Evolutionary conservation across 2,797 vertebrate genomes (phyloP).

Genomic region (Otolemur crassicaudatus): DNA sequence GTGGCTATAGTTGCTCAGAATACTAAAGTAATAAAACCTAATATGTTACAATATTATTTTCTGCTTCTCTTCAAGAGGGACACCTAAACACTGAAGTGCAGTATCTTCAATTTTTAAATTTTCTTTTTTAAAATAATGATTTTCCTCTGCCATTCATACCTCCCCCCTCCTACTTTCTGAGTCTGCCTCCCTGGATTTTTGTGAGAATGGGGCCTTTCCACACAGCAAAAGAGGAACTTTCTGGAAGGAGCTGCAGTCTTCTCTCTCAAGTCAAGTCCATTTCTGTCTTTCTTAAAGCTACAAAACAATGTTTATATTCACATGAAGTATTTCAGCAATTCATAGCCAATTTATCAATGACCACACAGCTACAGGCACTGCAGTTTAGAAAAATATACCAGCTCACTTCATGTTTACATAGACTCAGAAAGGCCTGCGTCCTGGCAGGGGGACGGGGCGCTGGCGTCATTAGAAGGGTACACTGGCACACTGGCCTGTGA

Average conservation of each 20-base stretch:
- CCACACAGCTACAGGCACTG: constrained; percentile 85
- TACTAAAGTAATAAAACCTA: not conserved
- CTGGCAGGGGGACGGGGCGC: constrained; percentile 86
- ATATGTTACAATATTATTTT: not conserved
- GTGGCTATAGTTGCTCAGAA: not conserved
- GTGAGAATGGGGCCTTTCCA: not conserved
- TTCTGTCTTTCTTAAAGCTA: constrained; percentile 51
- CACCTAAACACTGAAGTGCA: not conserved
- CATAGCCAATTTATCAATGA: constrained; percentile 89
- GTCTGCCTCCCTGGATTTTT: not conserved
- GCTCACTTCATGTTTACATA: constrained; percentile 83
- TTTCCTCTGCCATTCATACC: not conserved
- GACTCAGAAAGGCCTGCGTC: constrained; percentile 79
- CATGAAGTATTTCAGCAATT: constrained; percentile 81
- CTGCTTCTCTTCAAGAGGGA: not conserved
- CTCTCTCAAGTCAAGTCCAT: not conserved
- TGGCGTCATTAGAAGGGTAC: constrained; percentile 89
- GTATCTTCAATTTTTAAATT: not conserved
- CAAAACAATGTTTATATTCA: constrained; percentile 80
- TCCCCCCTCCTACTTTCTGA: not conserved
- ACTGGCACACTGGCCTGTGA: constrained; percentile 83
- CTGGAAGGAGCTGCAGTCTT: not conserved
- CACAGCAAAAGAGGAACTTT: not conserved
- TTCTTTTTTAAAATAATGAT: not conserved
- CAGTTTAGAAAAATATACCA: constrained; percentile 77